phyloP scores from a whole-genome alignment of 2,888 invertebrate species.

The Xestia sexstrigata region DNA sequence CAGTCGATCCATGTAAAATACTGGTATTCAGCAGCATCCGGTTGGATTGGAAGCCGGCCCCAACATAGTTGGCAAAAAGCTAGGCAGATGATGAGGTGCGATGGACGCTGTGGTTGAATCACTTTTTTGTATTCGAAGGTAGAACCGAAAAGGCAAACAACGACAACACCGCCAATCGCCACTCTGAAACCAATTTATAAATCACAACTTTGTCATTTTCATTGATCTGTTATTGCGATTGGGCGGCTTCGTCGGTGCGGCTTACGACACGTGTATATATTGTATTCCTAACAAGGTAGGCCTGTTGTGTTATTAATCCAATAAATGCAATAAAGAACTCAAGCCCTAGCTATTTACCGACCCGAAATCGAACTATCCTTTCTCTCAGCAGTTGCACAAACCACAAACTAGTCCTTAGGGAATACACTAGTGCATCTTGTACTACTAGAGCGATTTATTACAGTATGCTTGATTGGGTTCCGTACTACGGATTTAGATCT shows the following conservation, averaged over 20 bases:
- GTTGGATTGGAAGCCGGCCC: too few species aligned
- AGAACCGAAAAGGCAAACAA: background rate
- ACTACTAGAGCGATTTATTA: slow-evolving; percentile 22
- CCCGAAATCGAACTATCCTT: background rate
- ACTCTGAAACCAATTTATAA: background rate
- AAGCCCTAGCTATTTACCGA: background rate
- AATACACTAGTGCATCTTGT: slow-evolving; percentile 13
- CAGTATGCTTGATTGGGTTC: slow-evolving; percentile 28
- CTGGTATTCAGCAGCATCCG: too few species aligned
- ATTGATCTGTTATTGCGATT: background rate
- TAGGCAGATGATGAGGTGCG: too few species aligned
- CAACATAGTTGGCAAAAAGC: too few species aligned
- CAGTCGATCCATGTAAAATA: too few species aligned
- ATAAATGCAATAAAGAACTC: background rate
- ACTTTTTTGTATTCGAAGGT: background rate
- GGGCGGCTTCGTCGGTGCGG: background rate
- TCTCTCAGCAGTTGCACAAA: background rate
- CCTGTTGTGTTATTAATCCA: background rate
- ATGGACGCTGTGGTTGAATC: too few species aligned
- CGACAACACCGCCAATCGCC: background rate
- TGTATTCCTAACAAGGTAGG: too few species aligned
- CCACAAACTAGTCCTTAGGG: slow-evolving; percentile 8
- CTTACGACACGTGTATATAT: background rate
- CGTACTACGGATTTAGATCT: slow-evolving; percentile 2
- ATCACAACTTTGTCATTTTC: background rate